phyloP scores from a whole-genome alignment of 2,113 vertebrate species.

The Pelobates fuscus region DNA sequence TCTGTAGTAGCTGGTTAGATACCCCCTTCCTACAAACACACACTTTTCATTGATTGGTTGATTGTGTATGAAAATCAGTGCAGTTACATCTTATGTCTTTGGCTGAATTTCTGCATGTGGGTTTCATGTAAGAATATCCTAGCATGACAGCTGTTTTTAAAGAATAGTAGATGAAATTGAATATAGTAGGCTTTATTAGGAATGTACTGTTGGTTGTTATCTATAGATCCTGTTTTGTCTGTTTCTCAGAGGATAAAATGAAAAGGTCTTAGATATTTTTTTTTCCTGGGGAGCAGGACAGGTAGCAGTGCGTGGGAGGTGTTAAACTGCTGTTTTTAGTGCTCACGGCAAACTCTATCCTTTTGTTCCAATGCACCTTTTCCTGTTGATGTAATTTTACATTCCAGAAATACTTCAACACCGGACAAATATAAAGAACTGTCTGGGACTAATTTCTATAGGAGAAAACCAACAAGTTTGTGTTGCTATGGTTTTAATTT shows the following conservation, averaged over 20 bases:
- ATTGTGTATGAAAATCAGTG: no score
- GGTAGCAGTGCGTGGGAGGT: neutral
- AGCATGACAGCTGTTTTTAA: no score
- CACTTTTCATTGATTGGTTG: no score
- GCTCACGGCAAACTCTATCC: neutral
- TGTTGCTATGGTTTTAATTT: no score
- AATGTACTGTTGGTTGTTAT: neutral
- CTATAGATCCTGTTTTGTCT: conserved; percentile 16
- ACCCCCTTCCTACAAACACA: no score
- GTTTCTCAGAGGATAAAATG: neutral
- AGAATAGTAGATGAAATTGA: no score
- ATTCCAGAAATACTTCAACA: neutral
- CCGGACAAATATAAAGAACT: neutral
- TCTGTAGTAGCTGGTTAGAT: no score
- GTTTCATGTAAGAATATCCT: no score
- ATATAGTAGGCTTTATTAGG: neutral
- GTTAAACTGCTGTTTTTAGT: neutral
- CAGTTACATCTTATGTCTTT: no score
- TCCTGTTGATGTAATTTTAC: neutral
- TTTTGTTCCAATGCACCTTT: neutral
- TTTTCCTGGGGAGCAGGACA: neutral
- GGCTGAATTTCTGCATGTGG: no score
- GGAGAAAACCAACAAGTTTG: no score
- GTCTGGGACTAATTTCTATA: neutral
- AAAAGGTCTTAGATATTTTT: neutral